Percentiles rank a stretch among this genome's conserved stretches.
Conservation (phyloP, 2,113 vertebrate genomes). For the Gallinago jamesoni region DNA sequence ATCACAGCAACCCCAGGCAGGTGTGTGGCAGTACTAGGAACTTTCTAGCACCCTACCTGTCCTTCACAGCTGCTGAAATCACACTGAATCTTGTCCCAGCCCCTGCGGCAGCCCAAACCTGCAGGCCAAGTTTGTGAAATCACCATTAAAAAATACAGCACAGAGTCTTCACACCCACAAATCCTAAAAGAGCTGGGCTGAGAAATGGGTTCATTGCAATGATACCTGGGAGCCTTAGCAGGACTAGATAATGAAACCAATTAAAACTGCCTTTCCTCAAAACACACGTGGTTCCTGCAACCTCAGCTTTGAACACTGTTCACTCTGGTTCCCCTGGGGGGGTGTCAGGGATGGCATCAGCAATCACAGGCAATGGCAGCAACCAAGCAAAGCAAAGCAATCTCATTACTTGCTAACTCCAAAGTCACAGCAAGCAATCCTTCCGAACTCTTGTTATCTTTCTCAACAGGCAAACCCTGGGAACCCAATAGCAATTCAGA, state of each 20-base stretch:
- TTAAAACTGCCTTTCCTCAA: neutral
- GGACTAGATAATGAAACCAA: neutral
- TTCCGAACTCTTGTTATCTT: neutral
- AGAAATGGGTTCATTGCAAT: accelerated
- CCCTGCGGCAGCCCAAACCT: neutral
- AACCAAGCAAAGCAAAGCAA: neutral
- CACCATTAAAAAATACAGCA: neutral
- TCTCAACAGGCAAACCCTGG: neutral
- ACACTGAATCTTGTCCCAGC: neutral
- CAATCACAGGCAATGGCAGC: neutral
- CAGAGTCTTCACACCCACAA: neutral
- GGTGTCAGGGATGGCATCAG: neutral
- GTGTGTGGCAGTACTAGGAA: accelerated
- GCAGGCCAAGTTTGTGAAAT: neutral
- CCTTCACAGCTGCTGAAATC: neutral
- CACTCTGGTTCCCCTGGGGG: accelerated
- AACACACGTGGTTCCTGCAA: neutral
- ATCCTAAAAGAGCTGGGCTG: neutral
- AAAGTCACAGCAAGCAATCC: neutral
- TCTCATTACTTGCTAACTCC: neutral
- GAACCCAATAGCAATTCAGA: neutral
- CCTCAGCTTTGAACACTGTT: neutral
- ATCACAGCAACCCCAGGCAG: neutral
- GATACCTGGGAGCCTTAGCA: accelerated
- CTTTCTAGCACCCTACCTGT: neutral